Evolutionary conservation across 2,888 invertebrate genomes (phyloP).

Genomic region (Clusia tigrina): DNA sequence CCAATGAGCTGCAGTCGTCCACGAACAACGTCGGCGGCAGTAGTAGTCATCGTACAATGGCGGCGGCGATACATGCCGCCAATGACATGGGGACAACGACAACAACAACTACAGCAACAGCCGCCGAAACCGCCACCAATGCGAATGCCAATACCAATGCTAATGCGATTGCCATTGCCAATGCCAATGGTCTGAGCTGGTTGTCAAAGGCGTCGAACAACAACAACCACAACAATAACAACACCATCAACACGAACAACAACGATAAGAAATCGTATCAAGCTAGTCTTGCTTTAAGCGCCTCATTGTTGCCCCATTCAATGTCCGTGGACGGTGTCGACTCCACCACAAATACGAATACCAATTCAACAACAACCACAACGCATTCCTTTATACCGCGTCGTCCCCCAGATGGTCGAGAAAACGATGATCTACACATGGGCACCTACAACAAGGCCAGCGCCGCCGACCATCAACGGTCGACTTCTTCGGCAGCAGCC

Average conservation of each 20-base stretch:
- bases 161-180: not conserved
- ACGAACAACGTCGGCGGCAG: slow-evolving; percentile 30
- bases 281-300: slow-evolving; percentile 46
- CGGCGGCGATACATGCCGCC: slow-evolving; percentile 38
- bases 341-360: slow-evolving; percentile 51
- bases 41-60: slow-evolving; percentile 41
- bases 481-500: slow-evolving; percentile 62
- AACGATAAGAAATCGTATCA: slow-evolving; percentile 35
- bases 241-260: slow-evolving; percentile 41
- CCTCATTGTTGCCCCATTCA: slow-evolving; percentile 48
- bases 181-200: not conserved
- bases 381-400: slow-evolving; percentile 58
- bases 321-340: slow-evolving; percentile 55
- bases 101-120: slow-evolving; percentile 8
- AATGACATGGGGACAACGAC: not conserved
- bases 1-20: slow-evolving; percentile 31
- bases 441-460: slow-evolving; percentile 37
- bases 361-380: slow-evolving; percentile 30
- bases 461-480: slow-evolving; percentile 45
- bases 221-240: slow-evolving; percentile 41
- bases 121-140: slow-evolving; percentile 15
- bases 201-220: slow-evolving; percentile 2
- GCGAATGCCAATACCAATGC: slow-evolving; percentile 38
- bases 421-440: slow-evolving; percentile 70
- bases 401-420: slow-evolving; percentile 81